phyloP scores from a whole-genome alignment of 2,888 invertebrate species.

The Beris chalybata region DNA sequence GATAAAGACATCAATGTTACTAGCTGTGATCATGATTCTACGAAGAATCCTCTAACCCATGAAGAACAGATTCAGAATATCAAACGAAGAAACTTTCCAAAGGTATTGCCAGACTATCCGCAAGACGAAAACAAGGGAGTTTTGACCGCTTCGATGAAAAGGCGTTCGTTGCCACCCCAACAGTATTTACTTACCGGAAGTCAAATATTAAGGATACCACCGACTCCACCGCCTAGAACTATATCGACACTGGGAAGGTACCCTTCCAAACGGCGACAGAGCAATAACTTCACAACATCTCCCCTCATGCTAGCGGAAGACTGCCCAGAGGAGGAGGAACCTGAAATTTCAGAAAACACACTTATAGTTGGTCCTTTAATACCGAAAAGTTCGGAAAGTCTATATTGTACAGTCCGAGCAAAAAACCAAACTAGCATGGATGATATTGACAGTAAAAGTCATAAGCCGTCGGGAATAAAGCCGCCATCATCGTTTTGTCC shows the following conservation, averaged over 20 bases:
- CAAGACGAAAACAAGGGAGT: slow-evolving; percentile 28
- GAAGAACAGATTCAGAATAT: slow-evolving; percentile 74
- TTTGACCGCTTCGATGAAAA: slow-evolving; percentile 52
- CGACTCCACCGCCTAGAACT: slow-evolving; percentile 75
- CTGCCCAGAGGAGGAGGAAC: slow-evolving; percentile 57
- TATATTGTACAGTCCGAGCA: slow-evolving; percentile 40
- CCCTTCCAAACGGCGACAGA: slow-evolving; percentile 51
- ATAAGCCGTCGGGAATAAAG: slow-evolving; percentile 38
- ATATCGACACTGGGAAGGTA: slow-evolving; percentile 66
- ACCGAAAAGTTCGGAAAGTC: slow-evolving; percentile 51
- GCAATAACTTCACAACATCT: slow-evolving; percentile 55
- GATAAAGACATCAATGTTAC: slow-evolving; percentile 72
- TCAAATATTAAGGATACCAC: slow-evolving; percentile 58
- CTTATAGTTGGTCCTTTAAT: slow-evolving; percentile 61
- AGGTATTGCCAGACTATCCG: slow-evolving; percentile 80
- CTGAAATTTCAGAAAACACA: slow-evolving; percentile 59
- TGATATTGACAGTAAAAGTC: slow-evolving; percentile 31
- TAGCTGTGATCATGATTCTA: slow-evolving; percentile 62
- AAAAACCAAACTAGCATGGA: slow-evolving; percentile 38
- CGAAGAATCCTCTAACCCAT: slow-evolving; percentile 59
- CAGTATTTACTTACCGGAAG: slow-evolving; percentile 49
- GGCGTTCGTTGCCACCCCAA: slow-evolving; percentile 67
- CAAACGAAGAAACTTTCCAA: slow-evolving; percentile 78
- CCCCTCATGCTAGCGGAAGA: slow-evolving; percentile 59
- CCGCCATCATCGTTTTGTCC: slow-evolving; percentile 32